Base-by-base conservation (phyloP, 1,140 invertebrate species). In the Spodoptera frugiperda region DNA sequence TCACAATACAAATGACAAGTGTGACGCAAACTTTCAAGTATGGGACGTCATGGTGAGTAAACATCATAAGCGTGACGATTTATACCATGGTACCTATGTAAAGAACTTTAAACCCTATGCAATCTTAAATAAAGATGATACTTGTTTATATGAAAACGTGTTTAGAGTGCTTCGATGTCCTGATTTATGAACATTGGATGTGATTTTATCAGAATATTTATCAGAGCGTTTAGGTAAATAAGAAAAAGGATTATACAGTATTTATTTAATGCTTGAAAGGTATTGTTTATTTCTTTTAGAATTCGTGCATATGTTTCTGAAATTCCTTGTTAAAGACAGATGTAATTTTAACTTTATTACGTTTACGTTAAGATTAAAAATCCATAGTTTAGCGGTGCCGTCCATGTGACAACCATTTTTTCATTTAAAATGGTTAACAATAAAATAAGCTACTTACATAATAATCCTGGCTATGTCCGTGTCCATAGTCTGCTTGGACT, bases 371-470 rank as follows among this genome's bases (percentile, higher is more conserved):
- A n/a, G n/a, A n/a, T n/a, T n/a, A n/a, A n/a, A n/a, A n/a, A n/a
- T n/a, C n/a, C n/a, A n/a, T n/a, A n/a, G n/a, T n/a, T n/a, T n/a
- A n/a, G n/a, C n/a, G n/a, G n/a, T n/a, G n/a, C n/a, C n/a, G n/a
- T n/a, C n/a, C n/a, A n/a, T n/a, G n/a, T n/a, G n/a, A n/a, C n/a
- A n/a, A n/a, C n/a, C n/a, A n/a, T n/a, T n/a, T n/a, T n/a, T n/a
- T n/a, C n/a, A n/a, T n/a, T n/a, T n/a, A n/a, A n/a, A n/a, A n/a
- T n/a, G n/a, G n/a, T n/a, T n/a, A n/a, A n/a, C n/a, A n/a, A n/a
- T n/a, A n/a, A n/a, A n/a, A n/a, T 3, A 30, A n/a, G 1, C 3
- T 73, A 87, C 72, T 88, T 80, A 92, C 91, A 82, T 92, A 84
- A 80, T 90, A 89, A 67, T 88, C 86, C 15, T 73, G 44, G 11